These are phyloP conservation scores for Drosophila picticornis DNA, from an alignment of 2,888 invertebrate species.

Conservation along the genomic window DNA sequence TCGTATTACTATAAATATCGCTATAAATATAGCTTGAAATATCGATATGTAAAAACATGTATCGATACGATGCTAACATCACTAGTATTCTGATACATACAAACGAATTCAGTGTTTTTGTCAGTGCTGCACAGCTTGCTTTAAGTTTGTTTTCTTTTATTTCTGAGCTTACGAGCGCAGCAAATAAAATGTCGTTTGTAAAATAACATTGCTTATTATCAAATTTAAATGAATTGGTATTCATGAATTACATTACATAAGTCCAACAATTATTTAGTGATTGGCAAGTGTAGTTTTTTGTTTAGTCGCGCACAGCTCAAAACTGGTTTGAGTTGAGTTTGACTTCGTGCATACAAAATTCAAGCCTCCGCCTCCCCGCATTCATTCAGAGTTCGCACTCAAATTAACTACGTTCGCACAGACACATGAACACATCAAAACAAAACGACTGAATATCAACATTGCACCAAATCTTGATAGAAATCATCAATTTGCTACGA, in stretches of 20 bases:
- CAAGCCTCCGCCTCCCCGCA: constrained; percentile 15
- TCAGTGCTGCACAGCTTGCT: constrained; percentile 42
- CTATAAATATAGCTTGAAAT: not conserved
- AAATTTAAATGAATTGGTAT: constrained; percentile 1
- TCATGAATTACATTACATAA: constrained; percentile 1
- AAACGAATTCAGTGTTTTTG: constrained; percentile 41
- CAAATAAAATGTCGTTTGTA: constrained; percentile 26
- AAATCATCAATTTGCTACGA: constrained; percentile 10
- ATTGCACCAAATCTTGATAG: constrained; percentile 6
- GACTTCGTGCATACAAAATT: constrained; percentile 43
- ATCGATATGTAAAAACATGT: constrained; percentile 18
- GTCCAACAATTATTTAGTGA: constrained; percentile 6
- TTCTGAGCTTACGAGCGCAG: constrained; percentile 11
- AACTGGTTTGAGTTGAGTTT: constrained; percentile 67
- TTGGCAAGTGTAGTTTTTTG: constrained; percentile 24
- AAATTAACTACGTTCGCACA: constrained; percentile 25
- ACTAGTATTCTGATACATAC: constrained; percentile 46
- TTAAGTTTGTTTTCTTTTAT: constrained; percentile 47
- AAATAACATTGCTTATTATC: not conserved
- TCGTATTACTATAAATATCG: constrained; percentile 15
- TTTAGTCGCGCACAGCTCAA: constrained; percentile 39
- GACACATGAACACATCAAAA: constrained; percentile 30
- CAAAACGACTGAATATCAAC: constrained; percentile 30
- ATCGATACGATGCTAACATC: constrained; percentile 28
- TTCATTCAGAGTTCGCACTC: constrained; percentile 36